A percentile compares a stretch with the other conserved stretches of the same genome.
phyloP scores from a whole-genome alignment of 2,888 invertebrate genomes.

The Thumatha senex region DNA sequence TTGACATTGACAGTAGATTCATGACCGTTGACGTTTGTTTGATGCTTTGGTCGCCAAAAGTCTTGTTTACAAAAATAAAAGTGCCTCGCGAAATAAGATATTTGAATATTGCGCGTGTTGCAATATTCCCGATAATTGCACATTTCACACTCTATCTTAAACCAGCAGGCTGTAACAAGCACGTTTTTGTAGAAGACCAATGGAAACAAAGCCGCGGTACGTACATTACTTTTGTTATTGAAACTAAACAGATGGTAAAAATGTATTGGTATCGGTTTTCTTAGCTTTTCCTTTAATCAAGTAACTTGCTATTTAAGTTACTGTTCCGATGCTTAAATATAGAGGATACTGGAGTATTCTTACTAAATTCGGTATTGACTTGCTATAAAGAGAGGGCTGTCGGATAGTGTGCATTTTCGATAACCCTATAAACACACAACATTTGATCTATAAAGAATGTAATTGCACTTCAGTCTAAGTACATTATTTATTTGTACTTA shows the following conservation, averaged over 20 bases:
- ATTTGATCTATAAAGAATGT: not conserved
- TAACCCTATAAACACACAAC: not conserved
- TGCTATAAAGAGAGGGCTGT: not conserved
- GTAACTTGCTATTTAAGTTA: not conserved
- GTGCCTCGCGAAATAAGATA: not conserved
- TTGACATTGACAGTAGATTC: too few species aligned
- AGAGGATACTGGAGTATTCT: not conserved
- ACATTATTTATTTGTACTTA: not conserved
- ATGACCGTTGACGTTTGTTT: too few species aligned
- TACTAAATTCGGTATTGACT: not conserved
- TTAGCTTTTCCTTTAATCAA: not conserved
- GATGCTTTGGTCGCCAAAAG: not conserved
- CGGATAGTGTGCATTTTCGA: too few species aligned
- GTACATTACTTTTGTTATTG: slow-evolving; percentile 6
- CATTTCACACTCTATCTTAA: not conserved
- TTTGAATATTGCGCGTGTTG: not conserved
- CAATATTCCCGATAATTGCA: not conserved
- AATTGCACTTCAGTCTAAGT: not conserved
- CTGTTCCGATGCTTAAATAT: not conserved
- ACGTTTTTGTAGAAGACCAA: slow-evolving; percentile 2
- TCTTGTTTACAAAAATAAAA: slow-evolving; percentile 8
- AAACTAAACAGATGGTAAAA: slow-evolving; percentile 18
- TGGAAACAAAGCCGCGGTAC: slow-evolving; percentile 17
- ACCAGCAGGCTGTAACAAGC: not conserved
- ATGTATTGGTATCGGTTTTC: slow-evolving; percentile 4